Evolutionary conservation across 2,888 invertebrate species (phyloP).

Genomic region (Drosophila borealis): DNA sequence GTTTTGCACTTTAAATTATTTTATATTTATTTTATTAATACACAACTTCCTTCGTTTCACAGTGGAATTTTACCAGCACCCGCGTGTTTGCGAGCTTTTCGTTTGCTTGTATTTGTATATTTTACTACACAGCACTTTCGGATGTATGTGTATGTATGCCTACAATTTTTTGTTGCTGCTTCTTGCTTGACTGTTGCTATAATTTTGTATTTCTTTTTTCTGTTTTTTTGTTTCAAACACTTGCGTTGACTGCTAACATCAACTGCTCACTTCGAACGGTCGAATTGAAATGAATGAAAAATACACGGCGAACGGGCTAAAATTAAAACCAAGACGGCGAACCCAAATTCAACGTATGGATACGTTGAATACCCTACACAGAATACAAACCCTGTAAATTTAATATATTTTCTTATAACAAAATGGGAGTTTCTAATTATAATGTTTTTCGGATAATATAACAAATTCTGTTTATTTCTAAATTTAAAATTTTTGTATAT

Average conservation of each 20-base stretch:
- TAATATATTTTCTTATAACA: background rate
- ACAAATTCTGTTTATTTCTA: background rate
- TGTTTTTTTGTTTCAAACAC: constrained; percentile 44
- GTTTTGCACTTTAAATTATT: constrained; percentile 61
- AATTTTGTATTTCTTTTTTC: constrained; percentile 44
- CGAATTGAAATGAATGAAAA: constrained; percentile 83
- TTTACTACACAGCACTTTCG: constrained; percentile 51
- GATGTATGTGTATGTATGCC: constrained; percentile 40
- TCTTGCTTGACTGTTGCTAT: constrained; percentile 52
- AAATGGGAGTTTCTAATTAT: too few species aligned
- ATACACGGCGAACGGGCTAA: constrained; percentile 81
- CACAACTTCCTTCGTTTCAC: constrained; percentile 72
- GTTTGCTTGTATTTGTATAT: constrained; percentile 37
- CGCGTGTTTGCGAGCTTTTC: constrained; percentile 40
- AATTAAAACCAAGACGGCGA: constrained; percentile 67
- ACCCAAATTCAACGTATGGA: background rate
- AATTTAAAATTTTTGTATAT: background rate
- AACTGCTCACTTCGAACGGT: constrained; percentile 69
- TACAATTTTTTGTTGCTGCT: constrained; percentile 61
- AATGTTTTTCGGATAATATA: too few species aligned
- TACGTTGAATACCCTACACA: constrained; percentile 19
- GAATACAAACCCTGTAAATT: too few species aligned
- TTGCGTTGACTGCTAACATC: constrained; percentile 52
- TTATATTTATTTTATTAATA: constrained; percentile 70
- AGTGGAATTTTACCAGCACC: constrained; percentile 79